A percentile compares a stretch with the other conserved stretches of the same genome.
Conservation (phyloP, 2,113 vertebrate genomes). For the Hymenochirus boettgeri region DNA sequence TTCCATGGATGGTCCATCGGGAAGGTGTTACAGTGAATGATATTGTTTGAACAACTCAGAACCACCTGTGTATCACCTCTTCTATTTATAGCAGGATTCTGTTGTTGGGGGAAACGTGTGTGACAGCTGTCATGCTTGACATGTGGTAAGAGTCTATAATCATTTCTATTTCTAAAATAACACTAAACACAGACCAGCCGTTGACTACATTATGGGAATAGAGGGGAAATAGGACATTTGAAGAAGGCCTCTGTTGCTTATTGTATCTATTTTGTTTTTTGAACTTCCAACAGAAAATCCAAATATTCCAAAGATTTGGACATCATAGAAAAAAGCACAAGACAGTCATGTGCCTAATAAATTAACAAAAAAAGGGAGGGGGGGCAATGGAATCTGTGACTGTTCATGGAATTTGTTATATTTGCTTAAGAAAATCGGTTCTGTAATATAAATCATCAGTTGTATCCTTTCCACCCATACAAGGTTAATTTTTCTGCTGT, state of each 20-base stretch:
- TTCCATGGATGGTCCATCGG: too few species aligned
- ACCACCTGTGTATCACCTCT: conserved; percentile 6
- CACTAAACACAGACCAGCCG: not conserved
- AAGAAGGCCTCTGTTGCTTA: not conserved
- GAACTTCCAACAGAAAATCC: too few species aligned
- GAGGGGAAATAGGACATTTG: not conserved
- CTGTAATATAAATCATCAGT: not conserved
- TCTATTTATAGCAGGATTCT: conserved; percentile 18
- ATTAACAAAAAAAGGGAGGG: too few species aligned
- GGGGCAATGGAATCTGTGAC: too few species aligned
- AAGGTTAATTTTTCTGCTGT: conserved; percentile 19
- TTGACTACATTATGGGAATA: not conserved
- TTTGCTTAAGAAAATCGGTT: too few species aligned
- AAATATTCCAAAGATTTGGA: too few species aligned
- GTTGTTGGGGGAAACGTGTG: not conserved
- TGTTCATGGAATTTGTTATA: too few species aligned
- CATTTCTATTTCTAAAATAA: not conserved
- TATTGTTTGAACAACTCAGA: not conserved
- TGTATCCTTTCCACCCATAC: not conserved
- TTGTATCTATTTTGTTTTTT: too few species aligned
- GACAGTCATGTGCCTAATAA: too few species aligned
- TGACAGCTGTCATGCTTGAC: conserved; percentile 32
- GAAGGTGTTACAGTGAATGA: not conserved
- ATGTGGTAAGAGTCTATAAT: conserved; percentile 10
- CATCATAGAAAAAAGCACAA: too few species aligned